A percentile compares a stretch with the other conserved stretches of the same genome.
phyloP scores from a whole-genome alignment of 2,113 vertebrate species.

The Lichenostomus cassidix region DNA sequence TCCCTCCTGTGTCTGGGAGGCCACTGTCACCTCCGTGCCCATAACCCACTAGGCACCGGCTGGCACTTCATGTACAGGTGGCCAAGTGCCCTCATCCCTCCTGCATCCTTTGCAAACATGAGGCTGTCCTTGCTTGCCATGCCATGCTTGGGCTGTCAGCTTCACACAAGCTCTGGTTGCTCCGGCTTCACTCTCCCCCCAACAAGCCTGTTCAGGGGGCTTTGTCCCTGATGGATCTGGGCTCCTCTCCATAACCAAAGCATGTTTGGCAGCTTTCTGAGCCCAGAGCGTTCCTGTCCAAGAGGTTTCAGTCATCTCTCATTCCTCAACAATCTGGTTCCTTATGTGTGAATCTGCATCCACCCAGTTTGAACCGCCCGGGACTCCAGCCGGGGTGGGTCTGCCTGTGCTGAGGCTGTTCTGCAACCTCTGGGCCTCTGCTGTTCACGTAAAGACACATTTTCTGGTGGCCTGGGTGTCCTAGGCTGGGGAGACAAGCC shows the following conservation, averaged over 20 bases:
- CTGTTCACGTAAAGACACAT: neutral
- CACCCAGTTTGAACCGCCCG: slow-evolving; percentile 18
- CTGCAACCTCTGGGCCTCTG: neutral
- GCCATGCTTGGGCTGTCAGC: neutral
- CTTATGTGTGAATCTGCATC: slow-evolving; percentile 49
- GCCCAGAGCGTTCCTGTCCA: slow-evolving; percentile 52
- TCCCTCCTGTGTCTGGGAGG: neutral
- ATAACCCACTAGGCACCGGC: neutral
- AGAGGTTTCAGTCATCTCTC: slow-evolving; percentile 64
- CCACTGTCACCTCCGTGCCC: neutral
- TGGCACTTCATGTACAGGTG: neutral
- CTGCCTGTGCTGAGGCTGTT: neutral
- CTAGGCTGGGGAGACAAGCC: neutral
- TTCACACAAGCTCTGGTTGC: neutral
- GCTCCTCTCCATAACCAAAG: slow-evolving; percentile 56
- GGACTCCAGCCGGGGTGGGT: neutral
- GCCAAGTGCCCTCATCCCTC: neutral
- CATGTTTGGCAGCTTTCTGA: slow-evolving; percentile 59
- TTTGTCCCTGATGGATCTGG: slow-evolving; percentile 43
- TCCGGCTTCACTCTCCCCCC: neutral
- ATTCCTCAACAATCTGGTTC: slow-evolving; percentile 57
- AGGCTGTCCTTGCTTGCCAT: neutral
- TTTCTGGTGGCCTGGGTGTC: neutral
- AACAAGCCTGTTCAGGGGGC: neutral
- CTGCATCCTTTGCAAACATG: neutral